Percentiles rank a stretch among this genome's conserved stretches.
These are phyloP conservation scores for Pelochelys cantorii DNA, from an alignment of 2,797 vertebrate species.

Conservation along the genomic window DNA sequence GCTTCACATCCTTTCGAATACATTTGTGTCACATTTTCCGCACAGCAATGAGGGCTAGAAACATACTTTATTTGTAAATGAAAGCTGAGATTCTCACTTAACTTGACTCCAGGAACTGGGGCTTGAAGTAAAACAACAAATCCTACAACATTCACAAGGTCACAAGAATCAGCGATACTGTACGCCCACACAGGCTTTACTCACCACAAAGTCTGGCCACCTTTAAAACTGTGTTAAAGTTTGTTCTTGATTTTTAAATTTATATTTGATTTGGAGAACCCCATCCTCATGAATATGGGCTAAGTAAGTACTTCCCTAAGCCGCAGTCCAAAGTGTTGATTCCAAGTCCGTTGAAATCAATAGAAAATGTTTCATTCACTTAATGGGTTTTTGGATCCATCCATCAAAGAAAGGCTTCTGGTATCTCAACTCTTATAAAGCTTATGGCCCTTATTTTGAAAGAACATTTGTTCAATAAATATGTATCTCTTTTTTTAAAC, in stretches of 20 bases:
- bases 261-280: neutral
- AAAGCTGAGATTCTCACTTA: neutral
- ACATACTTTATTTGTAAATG: neutral
- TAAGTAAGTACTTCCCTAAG: neutral
- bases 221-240: neutral
- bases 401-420: neutral
- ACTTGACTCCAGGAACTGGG: neutral
- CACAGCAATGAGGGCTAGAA: neutral
- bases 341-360: neutral
- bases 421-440: neutral
- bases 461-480: neutral
- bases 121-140: neutral
- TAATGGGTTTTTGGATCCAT: neutral
- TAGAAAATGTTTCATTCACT: neutral
- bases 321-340: neutral
- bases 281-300: neutral
- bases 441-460: fast-evolving
- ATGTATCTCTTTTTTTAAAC: neutral
- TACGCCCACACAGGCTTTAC: neutral
- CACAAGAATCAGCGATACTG: neutral
- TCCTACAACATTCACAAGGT: neutral
- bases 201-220: neutral
- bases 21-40: neutral
- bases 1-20: neutral
- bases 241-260: neutral